Evolutionary conservation across 2,113 vertebrate species (phyloP).

Genomic region (Amia ocellicauda): DNA sequence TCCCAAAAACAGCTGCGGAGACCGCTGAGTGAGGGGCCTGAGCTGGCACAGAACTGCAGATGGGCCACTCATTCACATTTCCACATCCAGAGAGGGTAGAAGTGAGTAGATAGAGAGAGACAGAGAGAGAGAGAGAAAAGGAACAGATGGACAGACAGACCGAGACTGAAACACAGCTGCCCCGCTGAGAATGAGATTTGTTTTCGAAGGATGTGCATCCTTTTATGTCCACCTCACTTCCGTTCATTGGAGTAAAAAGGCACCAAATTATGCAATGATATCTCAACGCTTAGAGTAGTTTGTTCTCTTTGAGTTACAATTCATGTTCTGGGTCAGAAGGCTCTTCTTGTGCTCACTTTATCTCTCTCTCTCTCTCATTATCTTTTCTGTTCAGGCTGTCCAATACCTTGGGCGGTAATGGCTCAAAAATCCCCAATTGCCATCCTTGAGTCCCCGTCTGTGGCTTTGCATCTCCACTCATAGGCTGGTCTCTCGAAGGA

Average conservation of each 20-base stretch:
- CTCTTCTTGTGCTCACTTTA: conserved; percentile 14
- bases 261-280: conserved; percentile 48
- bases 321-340: conserved; percentile 40
- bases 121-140: not conserved
- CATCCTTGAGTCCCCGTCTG: not conserved
- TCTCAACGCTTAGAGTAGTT: conserved; percentile 13
- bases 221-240: conserved; percentile 5
- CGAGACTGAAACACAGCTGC: not conserved
- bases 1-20: too few species aligned
- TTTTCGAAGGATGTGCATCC: conserved; percentile 10
- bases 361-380: conserved; percentile 13
- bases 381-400: conserved; percentile 14
- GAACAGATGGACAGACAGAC: conserved; percentile 4
- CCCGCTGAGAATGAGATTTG: not conserved
- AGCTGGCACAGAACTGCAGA: not conserved
- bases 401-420: not conserved
- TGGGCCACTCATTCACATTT: not conserved
- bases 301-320: conserved; percentile 29
- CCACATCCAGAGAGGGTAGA: not conserved
- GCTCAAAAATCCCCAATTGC: not conserved
- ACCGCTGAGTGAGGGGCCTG: not conserved
- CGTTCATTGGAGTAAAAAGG: conserved; percentile 42
- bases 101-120: too few species aligned
- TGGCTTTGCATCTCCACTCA: conserved; percentile 56
- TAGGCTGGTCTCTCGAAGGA: conserved; percentile 96